These are phyloP conservation scores for Siphamia tubifer DNA, from an alignment of 2,113 vertebrate genomes.

Conservation along the genomic window DNA sequence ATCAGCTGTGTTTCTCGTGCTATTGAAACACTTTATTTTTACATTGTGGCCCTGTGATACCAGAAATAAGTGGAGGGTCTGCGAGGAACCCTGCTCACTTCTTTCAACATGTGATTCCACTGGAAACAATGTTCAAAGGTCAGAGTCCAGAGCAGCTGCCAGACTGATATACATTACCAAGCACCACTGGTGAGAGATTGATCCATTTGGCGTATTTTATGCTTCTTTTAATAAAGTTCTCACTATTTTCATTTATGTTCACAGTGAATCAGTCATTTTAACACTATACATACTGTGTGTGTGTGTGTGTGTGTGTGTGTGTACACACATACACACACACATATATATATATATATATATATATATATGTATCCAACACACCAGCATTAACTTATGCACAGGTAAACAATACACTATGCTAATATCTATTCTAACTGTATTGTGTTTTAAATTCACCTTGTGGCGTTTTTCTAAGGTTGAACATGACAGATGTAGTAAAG, in stretches of 20 bases:
- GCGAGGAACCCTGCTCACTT: background rate
- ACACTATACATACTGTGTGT: too few species aligned
- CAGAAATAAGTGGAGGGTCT: background rate
- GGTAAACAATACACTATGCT: too few species aligned
- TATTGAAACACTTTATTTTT: conserved; percentile 9
- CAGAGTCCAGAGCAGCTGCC: conserved; percentile 42
- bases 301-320: too few species aligned
- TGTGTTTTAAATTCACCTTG: too few species aligned
- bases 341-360: too few species aligned
- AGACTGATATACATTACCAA: conserved; percentile 14
- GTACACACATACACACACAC: too few species aligned
- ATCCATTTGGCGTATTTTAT: background rate
- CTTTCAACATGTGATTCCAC: conserved; percentile 36
- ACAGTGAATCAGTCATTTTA: too few species aligned
- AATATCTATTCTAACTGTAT: too few species aligned
- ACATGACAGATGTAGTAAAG: too few species aligned
- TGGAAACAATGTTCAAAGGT: conserved; percentile 59
- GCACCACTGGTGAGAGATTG: background rate
- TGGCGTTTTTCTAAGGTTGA: too few species aligned
- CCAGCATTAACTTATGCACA: too few species aligned
- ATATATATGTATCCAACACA: too few species aligned
- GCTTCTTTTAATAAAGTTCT: background rate
- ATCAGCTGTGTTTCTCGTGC: background rate
- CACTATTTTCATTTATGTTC: background rate
- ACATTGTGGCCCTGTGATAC: background rate